Percentiles rank a stretch among this genome's conserved stretches.
phyloP scores from a whole-genome alignment of 2,113 vertebrate genomes.

The Toxotes jaculatrix region DNA sequence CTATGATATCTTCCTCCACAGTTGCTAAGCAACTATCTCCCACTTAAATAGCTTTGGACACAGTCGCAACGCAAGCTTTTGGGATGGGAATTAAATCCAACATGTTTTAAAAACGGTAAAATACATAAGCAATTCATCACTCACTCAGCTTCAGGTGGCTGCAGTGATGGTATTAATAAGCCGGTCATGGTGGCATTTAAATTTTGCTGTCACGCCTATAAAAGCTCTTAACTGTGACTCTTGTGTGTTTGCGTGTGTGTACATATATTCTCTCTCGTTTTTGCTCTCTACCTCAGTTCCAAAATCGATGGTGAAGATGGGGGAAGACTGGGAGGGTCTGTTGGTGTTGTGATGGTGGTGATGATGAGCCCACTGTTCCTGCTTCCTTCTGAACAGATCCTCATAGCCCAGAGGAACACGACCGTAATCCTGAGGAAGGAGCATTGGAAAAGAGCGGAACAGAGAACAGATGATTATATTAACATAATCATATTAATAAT shows the following conservation, averaged over 20 bases:
- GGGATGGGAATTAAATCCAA: conserved; percentile 62
- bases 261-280: neutral
- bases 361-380: conserved; percentile 93
- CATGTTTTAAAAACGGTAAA: conserved; percentile 33
- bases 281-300: conserved; percentile 86
- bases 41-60: conserved; percentile 77
- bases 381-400: conserved; percentile 91
- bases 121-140: conserved; percentile 16
- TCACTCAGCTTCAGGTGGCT: conserved; percentile 1
- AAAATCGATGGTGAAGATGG: conserved; percentile 94
- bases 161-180: neutral
- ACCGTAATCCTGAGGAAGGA: conserved; percentile 88
- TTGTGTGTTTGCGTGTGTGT: neutral
- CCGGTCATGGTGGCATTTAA: neutral
- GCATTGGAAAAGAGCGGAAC: neutral
- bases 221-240: neutral
- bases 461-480: neutral
- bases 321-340: conserved; percentile 91
- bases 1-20: conserved; percentile 70
- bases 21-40: conserved; percentile 85
- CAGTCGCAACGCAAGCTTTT: conserved; percentile 47
- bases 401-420: conserved; percentile 92
- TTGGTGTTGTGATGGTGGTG: conserved; percentile 84
- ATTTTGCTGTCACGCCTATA: neutral
- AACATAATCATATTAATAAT: conserved; percentile 2